Evolutionary conservation across 2,888 invertebrate species (phyloP).

Genomic region (Leptopilina myrica): DNA sequence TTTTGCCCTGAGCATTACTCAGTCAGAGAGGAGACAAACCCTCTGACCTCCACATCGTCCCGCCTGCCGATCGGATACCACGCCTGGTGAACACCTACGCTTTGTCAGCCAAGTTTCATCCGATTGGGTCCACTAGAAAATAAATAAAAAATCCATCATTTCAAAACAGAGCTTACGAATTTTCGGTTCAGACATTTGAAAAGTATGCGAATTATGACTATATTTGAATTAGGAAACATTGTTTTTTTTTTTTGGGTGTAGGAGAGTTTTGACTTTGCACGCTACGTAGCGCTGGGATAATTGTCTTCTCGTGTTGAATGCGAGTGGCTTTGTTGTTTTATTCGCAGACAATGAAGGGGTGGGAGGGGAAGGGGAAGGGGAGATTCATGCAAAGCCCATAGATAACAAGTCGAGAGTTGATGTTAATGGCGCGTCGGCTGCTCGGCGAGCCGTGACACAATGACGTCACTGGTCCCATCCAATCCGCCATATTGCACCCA

Average conservation of each 20-base stretch:
- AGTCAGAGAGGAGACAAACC: constrained; percentile 45
- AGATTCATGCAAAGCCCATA: constrained; percentile 53
- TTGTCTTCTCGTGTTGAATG: constrained; percentile 46
- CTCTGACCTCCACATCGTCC: constrained; percentile 57
- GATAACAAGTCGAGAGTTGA: constrained; percentile 61
- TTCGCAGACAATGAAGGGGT: constrained; percentile 47
- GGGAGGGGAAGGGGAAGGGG: constrained; percentile 8
- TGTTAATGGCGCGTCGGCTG: constrained; percentile 73
- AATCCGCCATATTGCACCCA: constrained; percentile 52
- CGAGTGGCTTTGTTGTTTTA: constrained; percentile 46
- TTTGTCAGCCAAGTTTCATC: constrained; percentile 15
- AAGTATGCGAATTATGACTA: too few species aligned
- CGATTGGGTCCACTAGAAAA: neutral
- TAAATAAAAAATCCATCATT: neutral
- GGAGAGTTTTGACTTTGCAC: constrained; percentile 41
- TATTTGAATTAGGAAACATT: neutral
- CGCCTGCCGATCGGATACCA: constrained; percentile 55
- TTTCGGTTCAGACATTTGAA: neutral
- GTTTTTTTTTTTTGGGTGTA: neutral
- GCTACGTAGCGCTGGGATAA: constrained; percentile 45
- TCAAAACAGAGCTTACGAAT: neutral
- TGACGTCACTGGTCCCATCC: constrained; percentile 71
- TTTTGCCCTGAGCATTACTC: too few species aligned
- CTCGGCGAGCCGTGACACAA: constrained; percentile 72
- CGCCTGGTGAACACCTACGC: constrained; percentile 61